Conservation (phyloP, 2,888 invertebrate genomes). For the Coelopa pilipes region DNA sequence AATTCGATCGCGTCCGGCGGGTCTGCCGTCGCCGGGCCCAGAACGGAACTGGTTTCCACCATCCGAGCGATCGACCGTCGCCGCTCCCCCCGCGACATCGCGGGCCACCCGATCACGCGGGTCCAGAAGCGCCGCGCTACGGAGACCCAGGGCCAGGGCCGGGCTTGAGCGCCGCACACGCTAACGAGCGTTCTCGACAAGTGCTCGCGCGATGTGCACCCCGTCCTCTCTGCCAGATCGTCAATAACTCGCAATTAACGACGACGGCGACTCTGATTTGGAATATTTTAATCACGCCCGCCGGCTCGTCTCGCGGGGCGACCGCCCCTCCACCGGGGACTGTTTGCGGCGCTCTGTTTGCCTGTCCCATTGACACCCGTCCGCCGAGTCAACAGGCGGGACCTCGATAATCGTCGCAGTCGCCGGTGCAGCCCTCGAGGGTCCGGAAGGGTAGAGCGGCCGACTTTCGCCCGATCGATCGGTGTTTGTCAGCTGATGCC, state of each 20-base stretch:
- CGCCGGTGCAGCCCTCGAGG: slow-evolving; percentile 52
- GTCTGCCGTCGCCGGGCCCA: neutral
- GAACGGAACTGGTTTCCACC: too few species aligned
- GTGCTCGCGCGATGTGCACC: too few species aligned
- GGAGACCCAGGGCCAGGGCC: too few species aligned
- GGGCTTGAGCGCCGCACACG: too few species aligned
- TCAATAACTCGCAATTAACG: too few species aligned
- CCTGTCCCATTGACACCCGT: slow-evolving; percentile 4
- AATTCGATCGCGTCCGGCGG: neutral
- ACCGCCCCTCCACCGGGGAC: neutral
- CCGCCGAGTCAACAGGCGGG: neutral
- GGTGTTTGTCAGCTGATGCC: slow-evolving; percentile 34
- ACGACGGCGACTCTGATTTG: neutral
- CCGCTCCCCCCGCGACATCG: too few species aligned
- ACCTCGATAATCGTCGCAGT: slow-evolving; percentile 51
- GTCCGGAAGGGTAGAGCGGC: slow-evolving; percentile 44
- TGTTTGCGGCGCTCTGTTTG: neutral
- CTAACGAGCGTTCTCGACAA: too few species aligned
- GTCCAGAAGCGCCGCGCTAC: too few species aligned
- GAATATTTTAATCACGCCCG: neutral
- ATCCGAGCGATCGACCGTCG: too few species aligned
- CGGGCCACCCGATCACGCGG: too few species aligned
- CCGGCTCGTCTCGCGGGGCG: neutral
- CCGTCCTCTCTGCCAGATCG: too few species aligned
- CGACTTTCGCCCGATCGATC: neutral